Evolutionary conservation across 2,888 invertebrate genomes (phyloP), one percentile per base, ranked within the genome.

Genomic region (Acleris laterana): DNA sequence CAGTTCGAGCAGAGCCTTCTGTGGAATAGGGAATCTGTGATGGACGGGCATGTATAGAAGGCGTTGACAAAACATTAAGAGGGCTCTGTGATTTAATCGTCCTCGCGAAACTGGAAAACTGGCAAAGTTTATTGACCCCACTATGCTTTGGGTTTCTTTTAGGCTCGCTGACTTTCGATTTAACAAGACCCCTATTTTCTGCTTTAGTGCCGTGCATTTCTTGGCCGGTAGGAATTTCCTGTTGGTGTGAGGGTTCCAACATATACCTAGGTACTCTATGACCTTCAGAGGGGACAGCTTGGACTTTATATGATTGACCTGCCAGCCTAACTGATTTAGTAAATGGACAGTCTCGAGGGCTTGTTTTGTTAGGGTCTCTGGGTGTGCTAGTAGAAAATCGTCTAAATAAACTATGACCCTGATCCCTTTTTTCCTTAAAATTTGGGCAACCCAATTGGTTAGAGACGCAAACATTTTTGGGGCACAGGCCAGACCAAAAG

Each of bases 1-100:
- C 38, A 55, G 38, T 55, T 55, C 55, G 38, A 38, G 17, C 38
- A 17, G 55, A 3, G 38, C 55, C 16, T 55, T 17, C 38, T 38
- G 55, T 19, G 55, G 55, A n/a, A 55, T 2, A 13, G 55, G 55
- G 16, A 55, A 19, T 9, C 55, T 11, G 38, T 4, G 19, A 16
- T 38, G 38, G 19, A 16, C 5, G 13, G 17, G 17, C 5, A 38
- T 38, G 20, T 19, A 19, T 3, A 38, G 38, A 19, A 55, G 55
- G 38, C 55, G 38, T 16, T 55, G 55, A 20, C 55, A 55, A 5
- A 19, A 20, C 11, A 1, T 19, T 42, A 55, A 44, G 17, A 28
- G 16, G 13, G 46, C 46, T n/a, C 46, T 11, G n/a, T 46, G 46
- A 46, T 46, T 46, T 11, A 46, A 16, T 16, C 46, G 46, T n/a